Base-by-base conservation (phyloP, 2,797 vertebrate species). In the Epinephelus malabaricus region DNA sequence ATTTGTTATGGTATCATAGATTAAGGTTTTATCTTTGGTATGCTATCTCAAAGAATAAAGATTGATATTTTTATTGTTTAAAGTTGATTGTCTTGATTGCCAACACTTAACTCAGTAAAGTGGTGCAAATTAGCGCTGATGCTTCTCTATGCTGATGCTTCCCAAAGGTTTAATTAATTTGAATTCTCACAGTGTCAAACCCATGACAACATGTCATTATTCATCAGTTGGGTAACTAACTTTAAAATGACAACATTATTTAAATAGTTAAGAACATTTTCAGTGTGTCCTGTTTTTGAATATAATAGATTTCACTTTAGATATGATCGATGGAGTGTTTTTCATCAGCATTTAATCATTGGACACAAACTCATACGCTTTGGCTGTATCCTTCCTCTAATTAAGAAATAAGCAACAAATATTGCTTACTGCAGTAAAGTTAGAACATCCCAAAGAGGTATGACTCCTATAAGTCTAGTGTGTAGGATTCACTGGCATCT, bases 11-110 rank as follows among this genome's bases (percentile, higher is more conserved):
- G 94, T 96, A 96, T 96, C 94, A 95, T 97, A 89, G 96, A 95
- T 96, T 95, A 87, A 95, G 95, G 87, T 91, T 93, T 85, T 93
- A 95, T 96, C 96, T 97, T 97, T 96, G 95, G 96, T 97, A 96
- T 97, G 95, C 95, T 96, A 97, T 97, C 96, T 97, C 95, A 95
- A 97, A 97, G 84, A 94, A 98, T 97, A 98, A 98, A 98, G 95
- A 96, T 96, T 95, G 95, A 92, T 82, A 96, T 94, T 95, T 95
- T 94, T 94, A 92, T 93, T 93, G 91, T 94, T 91, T 74, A 83
- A 89, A 72, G 38, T 69, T 45, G 54, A 15, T 54, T 79, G 69
- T 87, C 67, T 82, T 87, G 2, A 76, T 87, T 83, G 62, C 51
- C 1, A 43, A 62, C 77, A 40, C 3, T 10, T 34, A 15, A 27